These are phyloP conservation scores for Liparis tanakae DNA, from an alignment of 2,797 vertebrate species.

Conservation along the genomic window DNA sequence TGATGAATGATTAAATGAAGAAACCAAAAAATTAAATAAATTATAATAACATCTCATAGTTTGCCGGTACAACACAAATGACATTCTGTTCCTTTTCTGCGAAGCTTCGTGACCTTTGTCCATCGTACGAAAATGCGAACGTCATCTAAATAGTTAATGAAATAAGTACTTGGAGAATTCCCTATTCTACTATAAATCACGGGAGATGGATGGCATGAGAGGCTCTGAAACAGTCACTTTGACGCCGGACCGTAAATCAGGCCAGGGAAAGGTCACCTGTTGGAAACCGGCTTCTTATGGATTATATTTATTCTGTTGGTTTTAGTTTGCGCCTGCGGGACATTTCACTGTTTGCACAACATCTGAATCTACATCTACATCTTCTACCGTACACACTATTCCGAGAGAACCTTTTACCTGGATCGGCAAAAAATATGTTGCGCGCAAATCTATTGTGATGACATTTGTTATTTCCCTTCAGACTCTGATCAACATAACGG, in stretches of 20 bases:
- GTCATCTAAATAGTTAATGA: constrained; percentile 66
- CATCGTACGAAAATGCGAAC: constrained; percentile 67
- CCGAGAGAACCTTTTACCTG: constrained; percentile 45
- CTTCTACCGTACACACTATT: constrained; percentile 34
- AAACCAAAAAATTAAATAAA: constrained; percentile 9
- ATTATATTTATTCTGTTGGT: constrained; percentile 27
- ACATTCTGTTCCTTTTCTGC: constrained; percentile 58
- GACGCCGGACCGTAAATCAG: constrained; percentile 62
- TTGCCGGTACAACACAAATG: constrained; percentile 52
- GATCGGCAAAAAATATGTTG: constrained; percentile 40
- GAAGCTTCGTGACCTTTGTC: constrained; percentile 52
- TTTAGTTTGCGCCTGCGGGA: constrained; percentile 29
- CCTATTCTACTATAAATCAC: constrained; percentile 65
- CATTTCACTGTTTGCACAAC: constrained; percentile 24
- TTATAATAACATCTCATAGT: constrained; percentile 51
- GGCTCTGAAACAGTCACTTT: constrained; percentile 60
- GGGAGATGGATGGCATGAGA: constrained; percentile 57
- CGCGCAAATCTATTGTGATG: constrained; percentile 43
- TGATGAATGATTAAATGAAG: constrained; percentile 4
- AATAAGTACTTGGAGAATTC: constrained; percentile 62
- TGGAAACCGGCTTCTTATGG: constrained; percentile 42
- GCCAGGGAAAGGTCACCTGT: constrained; percentile 50
- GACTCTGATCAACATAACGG: constrained; percentile 53
- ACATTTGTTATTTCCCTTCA: constrained; percentile 49
- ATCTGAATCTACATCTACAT: constrained; percentile 21